Evolutionary conservation across 2,888 invertebrate genomes (phyloP).

Genomic region (Lissonota sp.): DNA sequence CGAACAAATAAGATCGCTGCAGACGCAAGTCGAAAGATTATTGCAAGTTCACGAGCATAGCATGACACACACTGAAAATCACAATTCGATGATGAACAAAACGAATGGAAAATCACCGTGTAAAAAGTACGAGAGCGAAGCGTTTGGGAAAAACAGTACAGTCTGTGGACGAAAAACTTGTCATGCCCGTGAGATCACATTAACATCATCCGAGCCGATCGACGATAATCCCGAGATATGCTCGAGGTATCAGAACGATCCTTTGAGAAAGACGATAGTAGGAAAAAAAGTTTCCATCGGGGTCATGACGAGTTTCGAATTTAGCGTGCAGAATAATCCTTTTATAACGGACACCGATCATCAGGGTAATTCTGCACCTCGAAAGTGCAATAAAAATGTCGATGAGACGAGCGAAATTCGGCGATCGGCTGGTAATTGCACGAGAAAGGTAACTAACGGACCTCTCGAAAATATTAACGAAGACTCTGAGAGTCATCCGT

Average conservation of each 20-base stretch:
- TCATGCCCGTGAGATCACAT: constrained; percentile 23
- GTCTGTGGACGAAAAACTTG: constrained; percentile 24
- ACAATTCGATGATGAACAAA: constrained; percentile 41
- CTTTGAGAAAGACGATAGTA: constrained; percentile 78
- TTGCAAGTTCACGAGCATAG: constrained; percentile 77
- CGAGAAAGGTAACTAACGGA: constrained; percentile 57
- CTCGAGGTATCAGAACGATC: constrained; percentile 65
- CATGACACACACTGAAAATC: constrained; percentile 40
- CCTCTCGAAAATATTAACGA: constrained; percentile 81
- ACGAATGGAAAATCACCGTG: constrained; percentile 4
- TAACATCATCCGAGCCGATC: constrained; percentile 27
- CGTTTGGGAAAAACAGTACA: background rate
- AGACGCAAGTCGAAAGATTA: constrained; percentile 87
- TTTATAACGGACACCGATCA: constrained; percentile 70
- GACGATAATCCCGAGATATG: constrained; percentile 35
- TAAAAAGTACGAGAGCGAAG: background rate
- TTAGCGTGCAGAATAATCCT: constrained; percentile 82
- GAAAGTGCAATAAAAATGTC: constrained; percentile 36
- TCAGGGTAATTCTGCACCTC: constrained; percentile 36
- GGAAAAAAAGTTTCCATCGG: constrained; percentile 88
- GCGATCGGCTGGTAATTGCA: constrained; percentile 18
- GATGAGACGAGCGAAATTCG: constrained; percentile 25
- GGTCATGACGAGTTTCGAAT: constrained; percentile 90
- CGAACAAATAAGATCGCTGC: constrained; percentile 87
- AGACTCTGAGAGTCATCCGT: constrained; percentile 80